Conservation (phyloP, 2,113 vertebrate genomes). For the Leucoraja erinaceus region DNA sequence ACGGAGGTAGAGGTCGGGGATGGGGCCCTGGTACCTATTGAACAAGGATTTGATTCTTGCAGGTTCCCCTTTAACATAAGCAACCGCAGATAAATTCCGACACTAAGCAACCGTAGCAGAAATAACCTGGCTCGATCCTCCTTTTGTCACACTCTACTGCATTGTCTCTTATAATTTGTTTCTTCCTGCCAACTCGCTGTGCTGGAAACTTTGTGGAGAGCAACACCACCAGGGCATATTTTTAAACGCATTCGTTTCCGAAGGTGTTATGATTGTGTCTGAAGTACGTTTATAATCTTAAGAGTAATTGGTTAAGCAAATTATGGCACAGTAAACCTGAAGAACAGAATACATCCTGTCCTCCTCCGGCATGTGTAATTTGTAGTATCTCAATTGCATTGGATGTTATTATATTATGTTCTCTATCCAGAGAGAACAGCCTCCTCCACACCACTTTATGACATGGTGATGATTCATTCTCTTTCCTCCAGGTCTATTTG, state of each 20-base stretch:
- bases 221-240: neutral
- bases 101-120: neutral
- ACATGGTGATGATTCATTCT: slow-evolving; percentile 25
- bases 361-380: slow-evolving; percentile 24
- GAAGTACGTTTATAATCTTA: neutral
- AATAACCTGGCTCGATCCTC: neutral
- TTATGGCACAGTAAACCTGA: slow-evolving; percentile 23
- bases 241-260: neutral
- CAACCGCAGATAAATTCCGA: too few relatives aligned
- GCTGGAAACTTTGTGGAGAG: slow-evolving; percentile 1
- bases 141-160: neutral
- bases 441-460: slow-evolving; percentile 31
- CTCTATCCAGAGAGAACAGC: neutral
- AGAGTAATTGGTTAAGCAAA: slow-evolving; percentile 25
- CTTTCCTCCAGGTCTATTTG: slow-evolving; percentile 6
- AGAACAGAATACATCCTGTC: slow-evolving; percentile 27
- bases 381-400: slow-evolving; percentile 33
- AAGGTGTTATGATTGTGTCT: slow-evolving; percentile 14
- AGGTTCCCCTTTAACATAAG: too few relatives aligned
- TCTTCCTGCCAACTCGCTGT: neutral
- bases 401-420: slow-evolving; percentile 35
- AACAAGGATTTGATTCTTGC: too few relatives aligned
- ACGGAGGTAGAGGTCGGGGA: too few relatives aligned
- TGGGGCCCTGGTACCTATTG: too few relatives aligned
- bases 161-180: neutral